Conservation (phyloP, 2,888 invertebrate genomes). For the Xestia c-nigrum region DNA sequence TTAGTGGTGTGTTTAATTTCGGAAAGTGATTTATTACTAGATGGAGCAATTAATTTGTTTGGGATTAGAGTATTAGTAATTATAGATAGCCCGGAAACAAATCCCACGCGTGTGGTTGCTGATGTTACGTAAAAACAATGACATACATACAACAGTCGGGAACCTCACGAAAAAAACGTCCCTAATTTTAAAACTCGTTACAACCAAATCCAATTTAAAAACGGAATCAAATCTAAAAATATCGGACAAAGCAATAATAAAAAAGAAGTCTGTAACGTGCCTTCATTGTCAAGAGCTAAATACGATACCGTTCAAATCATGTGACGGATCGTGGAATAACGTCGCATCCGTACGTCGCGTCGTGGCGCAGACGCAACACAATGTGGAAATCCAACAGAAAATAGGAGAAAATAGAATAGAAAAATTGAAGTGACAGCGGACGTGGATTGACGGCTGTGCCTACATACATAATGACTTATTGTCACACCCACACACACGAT, state of each 20-base stretch:
- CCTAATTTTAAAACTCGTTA: constrained; percentile 42
- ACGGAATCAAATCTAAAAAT: constrained; percentile 56
- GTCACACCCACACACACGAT: constrained; percentile 68
- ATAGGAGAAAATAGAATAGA: constrained; percentile 68
- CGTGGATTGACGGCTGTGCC: constrained; percentile 68
- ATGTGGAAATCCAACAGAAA: constrained; percentile 67
- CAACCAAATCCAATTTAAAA: constrained; percentile 49
- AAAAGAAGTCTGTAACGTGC: constrained; percentile 58
- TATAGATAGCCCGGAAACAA: constrained; percentile 8
- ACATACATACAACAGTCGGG: constrained; percentile 17
- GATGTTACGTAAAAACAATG: constrained; percentile 20
- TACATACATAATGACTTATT: constrained; percentile 74
- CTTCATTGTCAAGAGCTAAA: constrained; percentile 76
- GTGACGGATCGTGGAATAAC: constrained; percentile 84
- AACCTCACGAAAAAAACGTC: constrained; percentile 5
- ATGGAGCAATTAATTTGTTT: constrained; percentile 30
- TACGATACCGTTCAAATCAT: constrained; percentile 83
- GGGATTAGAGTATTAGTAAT: constrained; percentile 18
- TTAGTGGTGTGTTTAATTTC: constrained; percentile 46
- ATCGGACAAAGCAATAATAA: constrained; percentile 56
- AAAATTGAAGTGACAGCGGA: constrained; percentile 67
- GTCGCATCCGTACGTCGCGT: constrained; percentile 66
- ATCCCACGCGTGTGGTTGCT: neutral
- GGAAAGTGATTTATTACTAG: constrained; percentile 46
- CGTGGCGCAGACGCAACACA: constrained; percentile 62